Conservation (phyloP, 2,888 invertebrate genomes). For the Agonopterix subpropinquella region DNA sequence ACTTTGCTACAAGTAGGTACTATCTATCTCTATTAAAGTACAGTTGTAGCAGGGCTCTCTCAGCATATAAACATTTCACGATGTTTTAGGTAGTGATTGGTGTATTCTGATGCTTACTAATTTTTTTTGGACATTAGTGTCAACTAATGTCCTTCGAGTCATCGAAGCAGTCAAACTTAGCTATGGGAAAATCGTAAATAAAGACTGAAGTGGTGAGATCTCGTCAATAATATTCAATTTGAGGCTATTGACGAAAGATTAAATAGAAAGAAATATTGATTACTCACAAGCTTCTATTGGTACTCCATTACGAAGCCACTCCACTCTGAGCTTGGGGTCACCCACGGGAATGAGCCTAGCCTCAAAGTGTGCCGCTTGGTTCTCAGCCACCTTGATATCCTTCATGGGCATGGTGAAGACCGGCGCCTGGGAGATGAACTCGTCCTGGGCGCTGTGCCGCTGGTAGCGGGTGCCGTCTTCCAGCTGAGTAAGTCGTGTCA, state of each 20-base stretch:
- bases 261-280: background rate
- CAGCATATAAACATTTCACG: no score
- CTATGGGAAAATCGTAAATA: no score
- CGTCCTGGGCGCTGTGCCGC: slow-evolving; percentile 84
- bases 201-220: no score
- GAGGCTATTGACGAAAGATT: background rate
- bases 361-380: slow-evolving; percentile 95
- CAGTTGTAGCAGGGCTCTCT: no score
- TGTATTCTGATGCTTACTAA: no score
- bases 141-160: no score
- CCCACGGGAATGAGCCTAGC: slow-evolving; percentile 95
- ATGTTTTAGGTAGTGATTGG: no score
- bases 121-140: no score
- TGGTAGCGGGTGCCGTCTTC: slow-evolving; percentile 88
- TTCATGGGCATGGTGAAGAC: slow-evolving; percentile 94
- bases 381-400: slow-evolving; percentile 90
- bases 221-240: background rate
- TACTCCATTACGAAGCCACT: slow-evolving; percentile 95
- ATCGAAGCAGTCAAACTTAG: no score
- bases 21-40: no score
- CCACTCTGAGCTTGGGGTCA: slow-evolving; percentile 92
- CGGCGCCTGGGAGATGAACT: slow-evolving; percentile 89
- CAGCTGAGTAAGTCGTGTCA: slow-evolving; percentile 86
- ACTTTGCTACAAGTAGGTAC: no score
- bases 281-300: slow-evolving; percentile 90